phyloP scores from a whole-genome alignment of 2,888 invertebrate genomes.

The Scaptomyza flava region DNA sequence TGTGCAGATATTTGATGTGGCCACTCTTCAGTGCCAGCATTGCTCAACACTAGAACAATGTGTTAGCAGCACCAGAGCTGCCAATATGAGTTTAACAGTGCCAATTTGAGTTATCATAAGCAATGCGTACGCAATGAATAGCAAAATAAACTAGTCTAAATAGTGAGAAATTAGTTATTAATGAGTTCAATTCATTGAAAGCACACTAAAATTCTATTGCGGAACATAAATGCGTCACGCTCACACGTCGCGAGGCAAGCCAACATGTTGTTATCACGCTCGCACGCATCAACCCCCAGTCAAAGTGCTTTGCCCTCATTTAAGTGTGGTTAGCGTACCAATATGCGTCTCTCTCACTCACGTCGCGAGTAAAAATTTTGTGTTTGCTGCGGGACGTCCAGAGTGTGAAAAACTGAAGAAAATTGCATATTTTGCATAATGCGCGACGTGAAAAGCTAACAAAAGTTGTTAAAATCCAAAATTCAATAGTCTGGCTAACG shows the following conservation, averaged over 20 bases:
- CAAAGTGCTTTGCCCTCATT: conserved; percentile 77
- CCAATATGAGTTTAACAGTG: conserved; percentile 36
- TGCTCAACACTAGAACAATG: conserved; percentile 17
- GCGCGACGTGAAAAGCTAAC: conserved; percentile 78
- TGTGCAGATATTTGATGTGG: conserved; percentile 1
- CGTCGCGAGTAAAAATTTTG: conserved; percentile 78
- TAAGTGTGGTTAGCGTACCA: conserved; percentile 65
- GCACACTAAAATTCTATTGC: not conserved
- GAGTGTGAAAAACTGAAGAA: conserved; percentile 76
- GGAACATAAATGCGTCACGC: conserved; percentile 32
- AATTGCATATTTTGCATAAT: conserved; percentile 81
- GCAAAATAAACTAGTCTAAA: not conserved
- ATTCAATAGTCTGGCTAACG: conserved; percentile 63
- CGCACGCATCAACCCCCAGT: conserved; percentile 54
- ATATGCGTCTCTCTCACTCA: conserved; percentile 71
- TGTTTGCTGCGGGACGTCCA: conserved; percentile 70
- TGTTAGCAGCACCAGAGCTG: conserved; percentile 22
- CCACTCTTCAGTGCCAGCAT: conserved; percentile 5
- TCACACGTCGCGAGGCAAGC: conserved; percentile 35
- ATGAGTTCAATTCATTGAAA: not conserved
- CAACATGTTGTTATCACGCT: conserved; percentile 52
- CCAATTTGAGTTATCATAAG: conserved; percentile 45
- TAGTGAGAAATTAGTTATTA: not conserved
- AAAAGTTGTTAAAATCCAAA: conserved; percentile 70
- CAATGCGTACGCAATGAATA: not conserved